Evolutionary conservation across 2,797 vertebrate species (phyloP).

Genomic region (Lutjanus argentimaculatus): DNA sequence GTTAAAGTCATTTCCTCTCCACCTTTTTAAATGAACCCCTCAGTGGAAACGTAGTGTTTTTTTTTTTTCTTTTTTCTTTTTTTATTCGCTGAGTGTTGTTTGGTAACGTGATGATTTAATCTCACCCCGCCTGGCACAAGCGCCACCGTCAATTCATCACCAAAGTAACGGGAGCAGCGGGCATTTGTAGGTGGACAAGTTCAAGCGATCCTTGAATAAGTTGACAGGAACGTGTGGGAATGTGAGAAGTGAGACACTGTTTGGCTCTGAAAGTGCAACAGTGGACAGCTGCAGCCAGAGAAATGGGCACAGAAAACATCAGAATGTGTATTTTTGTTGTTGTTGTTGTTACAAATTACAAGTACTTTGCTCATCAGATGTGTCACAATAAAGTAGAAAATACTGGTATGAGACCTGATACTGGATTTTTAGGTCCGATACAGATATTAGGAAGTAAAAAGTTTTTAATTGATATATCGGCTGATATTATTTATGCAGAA

Average conservation of each 20-base stretch:
- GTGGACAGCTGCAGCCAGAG: not conserved
- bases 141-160: constrained; percentile 26
- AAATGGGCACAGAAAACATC: too few relatives aligned
- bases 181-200: constrained; percentile 33
- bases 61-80: not conserved
- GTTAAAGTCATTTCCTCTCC: not conserved
- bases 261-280: constrained; percentile 2
- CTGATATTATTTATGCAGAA: too few relatives aligned
- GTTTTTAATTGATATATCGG: too few relatives aligned
- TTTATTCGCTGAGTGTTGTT: not conserved
- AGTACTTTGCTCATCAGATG: too few relatives aligned
- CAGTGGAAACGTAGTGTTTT: not conserved
- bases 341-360: too few relatives aligned
- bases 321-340: too few relatives aligned
- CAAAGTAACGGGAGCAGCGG: constrained; percentile 20
- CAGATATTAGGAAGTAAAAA: too few relatives aligned
- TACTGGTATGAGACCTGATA: too few relatives aligned
- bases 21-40: not conserved
- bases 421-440: too few relatives aligned
- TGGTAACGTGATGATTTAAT: not conserved
- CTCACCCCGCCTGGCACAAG: constrained; percentile 5
- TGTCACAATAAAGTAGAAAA: too few relatives aligned
- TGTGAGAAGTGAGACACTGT: constrained; percentile 17
- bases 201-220: constrained; percentile 26
- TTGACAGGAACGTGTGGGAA: constrained; percentile 38